These are phyloP conservation scores for Chlamydotis undulata DNA, from an alignment of 2,113 vertebrate species.

Conservation along the genomic window DNA sequence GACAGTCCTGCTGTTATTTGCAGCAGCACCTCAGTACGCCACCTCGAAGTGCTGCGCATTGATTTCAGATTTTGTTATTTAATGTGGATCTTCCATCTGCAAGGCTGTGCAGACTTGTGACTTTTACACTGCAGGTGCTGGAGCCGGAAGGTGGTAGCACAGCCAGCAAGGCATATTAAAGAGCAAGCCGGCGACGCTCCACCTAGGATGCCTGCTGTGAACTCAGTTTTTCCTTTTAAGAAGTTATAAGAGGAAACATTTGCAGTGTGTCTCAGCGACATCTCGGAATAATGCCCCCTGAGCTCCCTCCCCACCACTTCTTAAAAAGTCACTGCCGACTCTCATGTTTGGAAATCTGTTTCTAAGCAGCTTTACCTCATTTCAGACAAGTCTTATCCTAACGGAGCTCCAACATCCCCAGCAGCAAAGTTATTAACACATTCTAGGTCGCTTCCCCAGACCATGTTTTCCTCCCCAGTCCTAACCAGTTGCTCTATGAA, in stretches of 20 bases:
- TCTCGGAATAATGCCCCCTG: conserved; percentile 17
- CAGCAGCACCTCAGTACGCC: neutral
- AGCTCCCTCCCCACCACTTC: neutral
- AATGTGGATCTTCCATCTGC: neutral
- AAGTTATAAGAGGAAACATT: conserved; percentile 7
- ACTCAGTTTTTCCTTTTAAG: neutral
- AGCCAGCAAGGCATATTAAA: conserved; percentile 10
- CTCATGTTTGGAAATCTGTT: neutral
- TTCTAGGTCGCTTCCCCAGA: neutral
- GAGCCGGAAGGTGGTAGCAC: neutral
- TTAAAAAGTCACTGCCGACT: neutral
- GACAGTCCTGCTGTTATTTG: neutral
- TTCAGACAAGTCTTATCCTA: neutral
- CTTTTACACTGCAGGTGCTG: conserved; percentile 5
- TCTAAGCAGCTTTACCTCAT: conserved; percentile 13
- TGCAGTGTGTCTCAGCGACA: neutral
- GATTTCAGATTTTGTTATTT: neutral
- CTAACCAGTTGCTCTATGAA: neutral
- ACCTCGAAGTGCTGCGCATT: neutral
- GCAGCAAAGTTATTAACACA: neutral
- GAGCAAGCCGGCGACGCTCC: neutral
- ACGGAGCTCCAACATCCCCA: neutral
- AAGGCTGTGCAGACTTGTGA: neutral
- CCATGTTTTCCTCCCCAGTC: neutral
- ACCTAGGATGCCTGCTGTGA: neutral